Percentiles rank a stretch among this genome's conserved stretches.
Conservation (phyloP, 1,140 invertebrate genomes). For the Lysiphlebus fabarum region DNA sequence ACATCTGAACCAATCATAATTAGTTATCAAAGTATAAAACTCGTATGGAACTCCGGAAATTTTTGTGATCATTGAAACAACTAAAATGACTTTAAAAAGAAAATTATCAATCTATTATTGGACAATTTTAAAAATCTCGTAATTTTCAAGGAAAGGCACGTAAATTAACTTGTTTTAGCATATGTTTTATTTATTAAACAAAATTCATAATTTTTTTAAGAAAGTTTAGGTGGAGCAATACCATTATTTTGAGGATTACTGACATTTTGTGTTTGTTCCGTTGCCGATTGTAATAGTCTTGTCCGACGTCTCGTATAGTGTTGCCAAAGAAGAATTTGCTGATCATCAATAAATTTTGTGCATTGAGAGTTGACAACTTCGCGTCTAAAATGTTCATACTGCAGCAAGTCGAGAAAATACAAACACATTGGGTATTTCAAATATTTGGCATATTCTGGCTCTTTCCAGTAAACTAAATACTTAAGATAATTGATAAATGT, state of each 20-base stretch:
- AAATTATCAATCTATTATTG: too few species aligned
- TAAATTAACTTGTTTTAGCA: too few species aligned
- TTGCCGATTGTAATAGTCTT: conserved; percentile 63
- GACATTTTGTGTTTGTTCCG: conserved; percentile 44
- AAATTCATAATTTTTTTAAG: conserved; percentile 27
- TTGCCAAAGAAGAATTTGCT: conserved; percentile 96
- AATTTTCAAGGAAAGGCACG: too few species aligned
- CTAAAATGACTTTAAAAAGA: too few species aligned
- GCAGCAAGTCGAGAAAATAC: conserved; percentile 92
- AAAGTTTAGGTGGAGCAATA: conserved; percentile 49
- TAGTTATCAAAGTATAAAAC: too few species aligned
- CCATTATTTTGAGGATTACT: conserved; percentile 50
- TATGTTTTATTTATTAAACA: too few species aligned
- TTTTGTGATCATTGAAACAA: too few species aligned
- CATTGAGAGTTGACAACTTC: conserved; percentile 94
- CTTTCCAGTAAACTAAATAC: conserved; percentile 97
- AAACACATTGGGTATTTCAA: conserved; percentile 97
- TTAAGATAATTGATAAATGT: conserved; percentile 95
- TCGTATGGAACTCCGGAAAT: too few species aligned
- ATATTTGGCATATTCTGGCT: conserved; percentile 95
- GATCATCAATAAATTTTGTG: conserved; percentile 98
- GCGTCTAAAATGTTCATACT: conserved; percentile 95
- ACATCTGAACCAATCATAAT: too few species aligned
- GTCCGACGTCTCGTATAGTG: conserved; percentile 92
- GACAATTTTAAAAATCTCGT: too few species aligned